Base-by-base conservation (phyloP, 2,888 invertebrate genomes). In the Oligia latruncula region DNA sequence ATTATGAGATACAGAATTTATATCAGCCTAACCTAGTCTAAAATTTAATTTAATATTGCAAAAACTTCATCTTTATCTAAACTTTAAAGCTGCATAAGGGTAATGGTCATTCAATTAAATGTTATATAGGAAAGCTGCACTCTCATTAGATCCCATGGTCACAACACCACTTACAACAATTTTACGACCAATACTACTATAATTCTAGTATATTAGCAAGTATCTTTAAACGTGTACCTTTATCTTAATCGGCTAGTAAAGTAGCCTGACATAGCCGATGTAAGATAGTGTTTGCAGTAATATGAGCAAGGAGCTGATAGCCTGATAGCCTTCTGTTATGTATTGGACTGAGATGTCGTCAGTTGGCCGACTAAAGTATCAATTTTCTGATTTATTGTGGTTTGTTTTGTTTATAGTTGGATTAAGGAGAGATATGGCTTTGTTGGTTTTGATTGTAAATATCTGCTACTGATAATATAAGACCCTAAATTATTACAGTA, bases 191-290 rank as follows among this genome's bases (percentile, higher is more conserved):
- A 64, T 43, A 84, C 40, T 2, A 35, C n/a, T 73, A 71, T 74
- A 81, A 77, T 71, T 71, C 46, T 71, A 52, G 55, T 62, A 71
- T 65, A 78, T 55, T 66, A 52, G 62, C 29, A 43, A 55, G 65
- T 66, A 81, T 73, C 58, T 74, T 72, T 64, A 71, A 73, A 71
- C 74, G 17, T 67, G 74, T 83, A 68, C 35, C 55, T 80, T 86
- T 80, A 86, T 85, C 83, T 83, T 66, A 74, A 83, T 85, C 83
- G 80, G 62, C 55, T 67, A 72, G 46, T 85, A 78, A 82, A 84
- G 43, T 73, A 74, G 23, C 71, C 46, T 64, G 84, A 68, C 68
- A 17, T 17, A 23, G 82, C 17, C 60, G 35, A 73, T 82, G 40
- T n/a, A 40, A 78, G 82, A 75, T 85, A 77, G 58, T 85, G 71